Conservation (phyloP, 2,888 invertebrate genomes). For the Copidosoma aretas region DNA sequence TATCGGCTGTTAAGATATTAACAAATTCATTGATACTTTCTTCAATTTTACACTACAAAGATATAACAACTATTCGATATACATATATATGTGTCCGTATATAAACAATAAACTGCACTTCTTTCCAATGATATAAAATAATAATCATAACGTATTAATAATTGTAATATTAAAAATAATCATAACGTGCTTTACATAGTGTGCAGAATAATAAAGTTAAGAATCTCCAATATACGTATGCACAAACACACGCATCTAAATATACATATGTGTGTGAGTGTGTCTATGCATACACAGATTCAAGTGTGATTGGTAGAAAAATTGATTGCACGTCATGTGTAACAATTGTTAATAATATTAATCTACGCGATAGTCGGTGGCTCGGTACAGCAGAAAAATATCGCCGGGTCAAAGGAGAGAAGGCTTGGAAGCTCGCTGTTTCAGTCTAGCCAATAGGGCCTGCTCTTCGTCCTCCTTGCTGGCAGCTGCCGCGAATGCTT, state of each 20-base stretch:
- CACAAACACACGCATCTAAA: constrained; percentile 25
- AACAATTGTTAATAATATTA: constrained; percentile 36
- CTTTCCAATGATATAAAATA: constrained; percentile 1
- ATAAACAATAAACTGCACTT: constrained; percentile 37
- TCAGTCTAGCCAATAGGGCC: constrained; percentile 61
- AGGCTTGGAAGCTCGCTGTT: constrained; percentile 63
- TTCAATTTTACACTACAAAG: constrained; percentile 28
- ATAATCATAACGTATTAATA: background rate
- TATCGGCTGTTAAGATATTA: background rate
- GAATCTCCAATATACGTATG: background rate
- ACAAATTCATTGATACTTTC: background rate
- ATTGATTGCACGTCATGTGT: constrained; percentile 39
- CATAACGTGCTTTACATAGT: constrained; percentile 9
- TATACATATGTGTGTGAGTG: constrained; percentile 28
- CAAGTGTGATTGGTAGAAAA: constrained; percentile 29
- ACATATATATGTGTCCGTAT: constrained; percentile 7
- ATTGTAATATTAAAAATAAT: background rate
- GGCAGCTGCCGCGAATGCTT: background rate
- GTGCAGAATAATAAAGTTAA: background rate
- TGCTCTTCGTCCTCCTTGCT: constrained; percentile 57
- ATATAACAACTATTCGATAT: constrained; percentile 36
- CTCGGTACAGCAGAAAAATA: constrained; percentile 35
- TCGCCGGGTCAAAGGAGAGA: constrained; percentile 55
- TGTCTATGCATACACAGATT: constrained; percentile 28
- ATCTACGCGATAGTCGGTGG: constrained; percentile 26